Evolutionary conservation across 1,140 invertebrate genomes (phyloP).

Genomic region (Lamellibrachia luymesi): DNA sequence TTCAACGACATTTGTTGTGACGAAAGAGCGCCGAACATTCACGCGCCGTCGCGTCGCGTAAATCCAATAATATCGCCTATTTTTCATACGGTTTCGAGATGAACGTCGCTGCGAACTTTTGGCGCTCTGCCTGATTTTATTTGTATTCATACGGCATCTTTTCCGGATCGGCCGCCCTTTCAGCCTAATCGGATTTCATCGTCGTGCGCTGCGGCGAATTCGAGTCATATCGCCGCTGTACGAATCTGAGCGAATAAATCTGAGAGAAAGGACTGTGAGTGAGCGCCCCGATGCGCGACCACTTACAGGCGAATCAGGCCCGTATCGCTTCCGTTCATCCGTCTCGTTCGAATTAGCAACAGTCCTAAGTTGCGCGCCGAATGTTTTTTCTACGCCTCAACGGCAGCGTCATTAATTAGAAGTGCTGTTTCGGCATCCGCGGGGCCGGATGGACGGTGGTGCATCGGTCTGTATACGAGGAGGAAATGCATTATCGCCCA

Average conservation of each 20-base stretch:
- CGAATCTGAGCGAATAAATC: neutral
- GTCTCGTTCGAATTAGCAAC: neutral
- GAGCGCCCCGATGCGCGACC: neutral
- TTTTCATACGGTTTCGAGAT: neutral
- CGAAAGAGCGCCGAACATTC: neutral
- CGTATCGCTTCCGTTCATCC: neutral
- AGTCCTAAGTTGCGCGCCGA: neutral
- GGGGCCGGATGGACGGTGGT: neutral
- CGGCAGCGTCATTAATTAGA: neutral
- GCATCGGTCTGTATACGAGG: neutral
- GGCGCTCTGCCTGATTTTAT: neutral
- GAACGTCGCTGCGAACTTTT: neutral
- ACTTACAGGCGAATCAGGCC: neutral
- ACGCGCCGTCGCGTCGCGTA: neutral
- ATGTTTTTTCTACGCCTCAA: neutral
- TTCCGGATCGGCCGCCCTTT: neutral
- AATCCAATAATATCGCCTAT: slow-evolving; percentile 5
- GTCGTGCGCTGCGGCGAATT: neutral
- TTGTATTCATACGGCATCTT: neutral
- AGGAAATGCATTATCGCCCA: too few relatives aligned
- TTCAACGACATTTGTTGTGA: neutral
- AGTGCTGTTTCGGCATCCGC: neutral
- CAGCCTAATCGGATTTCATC: neutral
- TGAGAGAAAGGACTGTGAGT: neutral
- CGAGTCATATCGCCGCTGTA: neutral